These are phyloP conservation scores for Argyra leucocephala DNA, from an alignment of 2,888 invertebrate species.

Conservation along the genomic window DNA sequence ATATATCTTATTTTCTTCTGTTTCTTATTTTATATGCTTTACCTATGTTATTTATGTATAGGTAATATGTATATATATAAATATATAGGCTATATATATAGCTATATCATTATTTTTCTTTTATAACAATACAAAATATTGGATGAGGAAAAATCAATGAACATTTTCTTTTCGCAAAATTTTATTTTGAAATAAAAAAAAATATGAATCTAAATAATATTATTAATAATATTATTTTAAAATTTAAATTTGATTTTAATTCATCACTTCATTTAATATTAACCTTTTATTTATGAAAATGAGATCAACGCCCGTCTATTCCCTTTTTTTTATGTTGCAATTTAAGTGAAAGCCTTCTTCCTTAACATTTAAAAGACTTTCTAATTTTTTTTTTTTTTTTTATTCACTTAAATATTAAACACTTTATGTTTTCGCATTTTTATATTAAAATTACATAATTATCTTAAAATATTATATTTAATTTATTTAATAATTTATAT, in stretches of 20 bases:
- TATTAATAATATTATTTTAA: no score
- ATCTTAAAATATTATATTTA: no score
- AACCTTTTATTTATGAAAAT: not conserved
- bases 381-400: not conserved
- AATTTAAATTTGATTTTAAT: no score
- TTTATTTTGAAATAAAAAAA: not conserved
- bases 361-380: not conserved
- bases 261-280: not conserved
- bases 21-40: no score
- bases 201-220: not conserved
- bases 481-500: not conserved
- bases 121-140: not conserved
- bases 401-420: not conserved
- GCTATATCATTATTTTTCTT: not conserved
- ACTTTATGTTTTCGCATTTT: not conserved
- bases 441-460: not conserved
- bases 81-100: no score
- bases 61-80: no score
- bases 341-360: not conserved
- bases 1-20: no score
- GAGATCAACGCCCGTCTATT: slow-evolving; percentile 6
- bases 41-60: no score
- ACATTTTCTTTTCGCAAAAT: not conserved
- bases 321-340: not conserved
- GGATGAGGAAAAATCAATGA: not conserved